Base-by-base conservation (phyloP, 2,113 vertebrate species). In the Muscicapa adusta region DNA sequence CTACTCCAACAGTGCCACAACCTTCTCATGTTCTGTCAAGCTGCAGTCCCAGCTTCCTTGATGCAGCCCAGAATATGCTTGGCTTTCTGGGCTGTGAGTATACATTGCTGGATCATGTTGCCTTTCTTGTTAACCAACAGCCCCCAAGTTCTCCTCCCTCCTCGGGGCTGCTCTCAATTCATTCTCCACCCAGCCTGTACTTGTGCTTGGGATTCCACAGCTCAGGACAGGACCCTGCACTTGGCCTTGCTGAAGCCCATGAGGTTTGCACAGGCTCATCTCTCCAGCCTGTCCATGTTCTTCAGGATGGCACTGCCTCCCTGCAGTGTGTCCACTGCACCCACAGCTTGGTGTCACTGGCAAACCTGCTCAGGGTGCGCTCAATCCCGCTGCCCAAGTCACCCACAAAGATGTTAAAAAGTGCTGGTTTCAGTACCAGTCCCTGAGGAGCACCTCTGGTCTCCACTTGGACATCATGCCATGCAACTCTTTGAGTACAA, bases 251-350 rank as follows among this genome's bases (percentile, higher is more conserved):
- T 38, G 54, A 63, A 47, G 8, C 70, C 47, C 38, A 56, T 19
- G 16, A 42, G 11, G 6, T 63, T 75, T 13, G 13, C 38, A 51
- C 0, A 4, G 43, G 13, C 3, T 8, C 17, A 53, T 12, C 11
- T 53, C 60, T 83, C 54, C 47, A 77, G n/a, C 42, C n/a, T 88
- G 54, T 53, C 23, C 63, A 36, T 3, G 12, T 26, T 29, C 23
- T 8, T n/a, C 54, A 58, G 31, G 31, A 19, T 26, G 25, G 17
- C 29, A n/a, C 14, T 23, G 12, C 38, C 47, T 74, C 23, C 18
- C 19, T 79, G 43, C n/a, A 57, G 22, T 0, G 0, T 22, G 17
- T 72, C 47, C 28, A 23, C 42, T 5, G 5, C 47, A 45, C 9
- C 36, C 60, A 36, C 11, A 51, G 20, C 42, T 62, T 36, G 18